Evolutionary conservation across 2,797 vertebrate species (phyloP), one percentile per base, ranked within the genome.

Genomic region (Ispidina picta): DNA sequence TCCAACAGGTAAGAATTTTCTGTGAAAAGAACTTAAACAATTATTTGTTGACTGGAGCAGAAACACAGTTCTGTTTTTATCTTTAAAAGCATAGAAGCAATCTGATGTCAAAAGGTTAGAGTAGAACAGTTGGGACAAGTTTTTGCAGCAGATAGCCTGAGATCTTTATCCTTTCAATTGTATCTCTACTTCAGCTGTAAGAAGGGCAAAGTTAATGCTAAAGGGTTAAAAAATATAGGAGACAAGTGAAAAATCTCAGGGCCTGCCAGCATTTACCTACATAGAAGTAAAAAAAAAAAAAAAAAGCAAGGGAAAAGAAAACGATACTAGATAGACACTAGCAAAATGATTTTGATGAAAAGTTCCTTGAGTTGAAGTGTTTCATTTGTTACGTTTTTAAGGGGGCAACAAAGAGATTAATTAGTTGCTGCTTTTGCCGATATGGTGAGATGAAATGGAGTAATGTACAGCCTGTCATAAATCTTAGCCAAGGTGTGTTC

Each of bases 51-150:
- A 74, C 54, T 2, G 5, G 74, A 84, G 65, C 43, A 95, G 93
- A 91, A 92, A 77, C 68, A 68, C n/a, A 83, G 23, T 15, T 84
- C 64, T 70, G 55, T 72, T 93, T 93, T 92, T 86, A 72, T 84
- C 89, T 92, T 64, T 77, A 71, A 84, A 92, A 86, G 56, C 74
- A 72, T 31, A 82, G 58, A 92, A 93, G 39, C 59, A 89, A 85
- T 94, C n/a, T 83, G 63, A 54, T 90, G 88, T 70, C 92, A 88
- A 88, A 79, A 92, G 81, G 91, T 94, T 86, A 88, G 16, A 46
- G 39, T 17, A 71, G 72, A 88, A 54, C 39, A 55, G 54, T 19
- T 91, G 59, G 83, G 89, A 91, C 71, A 86, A 88, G 60, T 91
- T 93, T 95, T 92, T 89, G 31, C 43, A 79, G 68, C 35, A 88